Evolutionary conservation across 2,113 vertebrate genomes (phyloP).

Genomic region (Megalops atlanticus): DNA sequence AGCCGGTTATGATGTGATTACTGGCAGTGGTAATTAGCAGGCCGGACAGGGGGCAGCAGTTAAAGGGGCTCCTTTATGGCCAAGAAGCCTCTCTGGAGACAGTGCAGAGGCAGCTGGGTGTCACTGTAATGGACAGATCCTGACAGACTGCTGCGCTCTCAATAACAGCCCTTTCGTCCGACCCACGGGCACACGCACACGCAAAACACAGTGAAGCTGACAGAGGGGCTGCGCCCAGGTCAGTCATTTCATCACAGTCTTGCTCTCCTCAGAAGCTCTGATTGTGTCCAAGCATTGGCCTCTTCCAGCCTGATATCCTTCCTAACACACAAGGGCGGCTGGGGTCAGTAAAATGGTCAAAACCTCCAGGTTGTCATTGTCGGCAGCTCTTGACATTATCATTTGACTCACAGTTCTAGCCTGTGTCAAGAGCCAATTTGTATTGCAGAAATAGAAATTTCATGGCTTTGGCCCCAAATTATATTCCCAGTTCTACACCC

Average conservation of each 20-base stretch:
- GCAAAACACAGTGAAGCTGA: constrained; percentile 1
- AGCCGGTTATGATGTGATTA: constrained; percentile 48
- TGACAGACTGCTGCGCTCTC: constrained; percentile 42
- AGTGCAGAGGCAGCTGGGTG: constrained; percentile 12
- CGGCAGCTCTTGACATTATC: not conserved
- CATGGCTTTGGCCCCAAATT: not conserved
- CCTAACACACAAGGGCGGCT: not conserved
- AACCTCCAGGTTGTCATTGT: not conserved
- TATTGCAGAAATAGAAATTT: not conserved
- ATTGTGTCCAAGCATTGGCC: not conserved
- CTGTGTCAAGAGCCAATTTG: not conserved
- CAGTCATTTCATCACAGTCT: not conserved
- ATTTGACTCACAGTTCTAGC: not conserved
- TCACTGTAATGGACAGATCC: constrained; percentile 49
- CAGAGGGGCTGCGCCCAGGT: not conserved
- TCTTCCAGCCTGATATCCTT: not conserved
- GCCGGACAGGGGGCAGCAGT: constrained; percentile 39
- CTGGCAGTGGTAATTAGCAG: constrained; percentile 59
- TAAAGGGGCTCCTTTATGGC: constrained; percentile 23
- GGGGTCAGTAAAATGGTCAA: not conserved
- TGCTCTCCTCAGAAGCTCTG: not conserved
- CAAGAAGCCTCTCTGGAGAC: not conserved
- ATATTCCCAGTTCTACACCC: not conserved
- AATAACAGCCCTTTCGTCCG: constrained; percentile 36
- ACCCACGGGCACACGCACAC: not conserved